Evolutionary conservation across 2,888 invertebrate species (phyloP).

Genomic region (Andrena haemorrhoa): DNA sequence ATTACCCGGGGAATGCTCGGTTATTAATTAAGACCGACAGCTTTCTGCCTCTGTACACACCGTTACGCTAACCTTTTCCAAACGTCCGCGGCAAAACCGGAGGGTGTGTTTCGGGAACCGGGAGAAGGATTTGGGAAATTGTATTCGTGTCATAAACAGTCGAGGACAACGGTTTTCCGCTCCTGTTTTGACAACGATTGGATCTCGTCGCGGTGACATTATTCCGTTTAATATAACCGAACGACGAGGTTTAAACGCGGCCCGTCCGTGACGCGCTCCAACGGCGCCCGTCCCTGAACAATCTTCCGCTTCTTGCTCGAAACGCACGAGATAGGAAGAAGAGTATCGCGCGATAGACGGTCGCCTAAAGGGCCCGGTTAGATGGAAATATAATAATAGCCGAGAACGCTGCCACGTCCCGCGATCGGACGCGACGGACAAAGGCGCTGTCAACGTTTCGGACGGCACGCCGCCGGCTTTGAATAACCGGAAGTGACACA

Average conservation of each 20-base stretch:
- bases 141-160: slow-evolving; percentile 30
- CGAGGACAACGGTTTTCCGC: background rate
- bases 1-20: slow-evolving; percentile 67
- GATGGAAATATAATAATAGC: slow-evolving; percentile 63
- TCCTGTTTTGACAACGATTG: background rate
- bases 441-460: slow-evolving; percentile 79
- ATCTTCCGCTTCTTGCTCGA: background rate
- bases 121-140: slow-evolving; percentile 1
- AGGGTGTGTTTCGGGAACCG: background rate
- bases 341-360: slow-evolving; percentile 16
- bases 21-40: slow-evolving; percentile 75
- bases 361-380: slow-evolving; percentile 55
- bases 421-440: slow-evolving; percentile 70
- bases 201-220: slow-evolving; percentile 9
- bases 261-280: background rate
- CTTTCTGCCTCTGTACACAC: slow-evolving; percentile 28
- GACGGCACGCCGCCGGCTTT: slow-evolving; percentile 71
- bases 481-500: slow-evolving; percentile 73
- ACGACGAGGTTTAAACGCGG: background rate
- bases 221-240: slow-evolving; percentile 19
- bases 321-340: slow-evolving; percentile 23
- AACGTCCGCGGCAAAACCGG: background rate
- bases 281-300: too few relatives aligned
- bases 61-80: slow-evolving; percentile 16
- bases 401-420: slow-evolving; percentile 51